Conservation (phyloP, 2,113 vertebrate genomes). For the Cyprinodon brontotheroides region DNA sequence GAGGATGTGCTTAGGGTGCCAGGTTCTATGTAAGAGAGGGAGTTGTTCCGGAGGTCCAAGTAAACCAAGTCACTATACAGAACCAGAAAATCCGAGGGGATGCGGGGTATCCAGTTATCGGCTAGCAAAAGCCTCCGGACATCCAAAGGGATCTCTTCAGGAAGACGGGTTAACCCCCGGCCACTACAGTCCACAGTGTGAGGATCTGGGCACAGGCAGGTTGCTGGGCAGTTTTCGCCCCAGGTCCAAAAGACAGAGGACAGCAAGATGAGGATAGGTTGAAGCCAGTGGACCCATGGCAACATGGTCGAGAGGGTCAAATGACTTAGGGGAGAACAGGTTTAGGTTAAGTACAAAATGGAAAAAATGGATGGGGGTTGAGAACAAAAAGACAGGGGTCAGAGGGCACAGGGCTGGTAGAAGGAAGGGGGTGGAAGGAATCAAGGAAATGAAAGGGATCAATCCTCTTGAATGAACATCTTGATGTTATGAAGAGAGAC, state of each 20-base stretch:
- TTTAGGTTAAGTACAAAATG: constrained; percentile 47
- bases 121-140: constrained; percentile 91
- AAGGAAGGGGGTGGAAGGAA: constrained; percentile 74
- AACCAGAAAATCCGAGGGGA: constrained; percentile 94
- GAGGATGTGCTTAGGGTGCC: constrained; percentile 92
- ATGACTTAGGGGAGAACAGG: constrained; percentile 58
- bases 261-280: constrained; percentile 76
- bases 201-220: constrained; percentile 89
- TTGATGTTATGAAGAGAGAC: constrained; percentile 52
- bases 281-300: constrained; percentile 80
- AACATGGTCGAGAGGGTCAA: constrained; percentile 81
- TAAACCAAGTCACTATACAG: constrained; percentile 96
- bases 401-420: constrained; percentile 69
- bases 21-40: constrained; percentile 87
- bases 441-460: constrained; percentile 74
- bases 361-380: constrained; percentile 42
- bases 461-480: constrained; percentile 78
- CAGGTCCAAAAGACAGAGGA: constrained; percentile 75
- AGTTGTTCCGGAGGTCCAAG: constrained; percentile 96
- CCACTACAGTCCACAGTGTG: constrained; percentile 96
- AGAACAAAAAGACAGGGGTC: constrained; percentile 61
- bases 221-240: constrained; percentile 86
- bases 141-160: constrained; percentile 91
- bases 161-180: constrained; percentile 89
- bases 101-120: constrained; percentile 91